phyloP scores from a whole-genome alignment of 1,140 invertebrate species.

The Papilio machaon region DNA sequence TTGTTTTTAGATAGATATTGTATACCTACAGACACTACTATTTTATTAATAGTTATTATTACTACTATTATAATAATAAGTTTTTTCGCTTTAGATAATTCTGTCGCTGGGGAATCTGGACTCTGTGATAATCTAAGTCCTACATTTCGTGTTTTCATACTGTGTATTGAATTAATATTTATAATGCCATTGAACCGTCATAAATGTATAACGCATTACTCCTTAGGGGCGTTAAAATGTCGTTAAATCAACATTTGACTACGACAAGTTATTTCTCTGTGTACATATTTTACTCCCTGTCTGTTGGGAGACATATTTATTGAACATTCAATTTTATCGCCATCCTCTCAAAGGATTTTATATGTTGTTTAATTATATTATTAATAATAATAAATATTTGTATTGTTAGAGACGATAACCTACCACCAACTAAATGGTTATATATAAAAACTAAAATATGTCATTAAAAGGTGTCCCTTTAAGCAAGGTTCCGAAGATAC shows the following conservation, averaged over 20 bases:
- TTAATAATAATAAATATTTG: background rate
- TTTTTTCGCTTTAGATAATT: background rate
- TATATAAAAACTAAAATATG: no score
- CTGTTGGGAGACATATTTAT: background rate
- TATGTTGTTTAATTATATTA: background rate
- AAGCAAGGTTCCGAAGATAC: no score
- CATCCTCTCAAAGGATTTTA: background rate
- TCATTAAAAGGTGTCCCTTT: no score
- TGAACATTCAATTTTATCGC: constrained; percentile 17
- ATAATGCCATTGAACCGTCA: constrained; percentile 14
- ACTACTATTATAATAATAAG: no score
- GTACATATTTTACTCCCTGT: constrained; percentile 10
- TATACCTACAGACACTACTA: no score
- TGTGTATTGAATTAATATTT: constrained; percentile 6
- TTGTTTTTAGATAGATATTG: no score
- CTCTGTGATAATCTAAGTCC: background rate
- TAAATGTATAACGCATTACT: constrained; percentile 20
- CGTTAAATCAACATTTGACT: constrained; percentile 22
- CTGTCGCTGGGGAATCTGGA: background rate
- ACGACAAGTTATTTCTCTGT: background rate
- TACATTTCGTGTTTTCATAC: background rate
- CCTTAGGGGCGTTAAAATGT: constrained; percentile 11
- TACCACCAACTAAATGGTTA: no score
- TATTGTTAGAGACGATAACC: no score
- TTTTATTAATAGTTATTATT: no score